Conservation (phyloP, 2,113 vertebrate genomes). For the Stegostoma tigrinum region DNA sequence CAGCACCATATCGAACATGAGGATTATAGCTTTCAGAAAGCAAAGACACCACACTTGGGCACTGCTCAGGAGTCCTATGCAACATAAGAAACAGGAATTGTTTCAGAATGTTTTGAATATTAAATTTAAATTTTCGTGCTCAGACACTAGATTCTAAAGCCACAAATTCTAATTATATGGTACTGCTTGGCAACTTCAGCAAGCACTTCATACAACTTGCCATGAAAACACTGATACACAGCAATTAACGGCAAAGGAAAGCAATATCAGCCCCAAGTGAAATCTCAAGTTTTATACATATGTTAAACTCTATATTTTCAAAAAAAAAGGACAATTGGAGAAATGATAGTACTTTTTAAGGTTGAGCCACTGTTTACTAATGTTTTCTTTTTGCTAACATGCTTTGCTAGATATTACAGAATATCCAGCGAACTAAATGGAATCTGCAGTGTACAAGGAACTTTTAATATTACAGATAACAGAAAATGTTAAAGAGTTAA, state of each 20-base stretch:
- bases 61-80: conserved; percentile 92
- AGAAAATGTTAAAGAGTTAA: background rate
- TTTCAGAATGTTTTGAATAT: background rate
- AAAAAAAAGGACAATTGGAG: background rate
- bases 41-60: conserved; percentile 91
- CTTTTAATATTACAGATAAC: background rate
- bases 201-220: background rate
- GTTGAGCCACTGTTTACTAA: background rate
- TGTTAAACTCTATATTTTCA: background rate
- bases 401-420: background rate
- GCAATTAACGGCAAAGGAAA: background rate
- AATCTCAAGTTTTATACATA: background rate
- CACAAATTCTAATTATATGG: background rate
- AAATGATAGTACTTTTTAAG: background rate
- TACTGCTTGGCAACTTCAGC: background rate
- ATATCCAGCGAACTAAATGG: background rate
- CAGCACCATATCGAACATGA: conserved; percentile 92
- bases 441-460: background rate
- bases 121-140: background rate
- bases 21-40: conserved; percentile 98
- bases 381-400: background rate
- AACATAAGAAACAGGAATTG: conserved; percentile 40
- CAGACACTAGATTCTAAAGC: background rate
- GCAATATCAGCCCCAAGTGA: background rate
- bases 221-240: background rate